Conservation (phyloP, 2,888 invertebrate species). For the Clusia tigrina region DNA sequence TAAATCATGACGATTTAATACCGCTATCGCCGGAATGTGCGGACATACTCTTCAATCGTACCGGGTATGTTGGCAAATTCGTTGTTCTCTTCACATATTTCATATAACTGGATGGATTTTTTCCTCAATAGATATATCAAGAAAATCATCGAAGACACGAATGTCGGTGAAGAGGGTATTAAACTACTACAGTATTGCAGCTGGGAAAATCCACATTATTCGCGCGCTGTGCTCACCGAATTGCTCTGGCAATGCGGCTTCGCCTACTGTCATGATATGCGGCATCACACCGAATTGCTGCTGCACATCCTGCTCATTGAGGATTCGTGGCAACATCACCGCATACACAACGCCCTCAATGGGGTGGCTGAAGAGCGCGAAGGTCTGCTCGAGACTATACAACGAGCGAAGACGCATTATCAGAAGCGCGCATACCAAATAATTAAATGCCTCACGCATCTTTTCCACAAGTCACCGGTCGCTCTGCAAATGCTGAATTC, state of each 20-base stretch:
- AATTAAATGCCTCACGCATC: constrained; percentile 91
- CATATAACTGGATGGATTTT: neutral
- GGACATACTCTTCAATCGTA: constrained; percentile 83
- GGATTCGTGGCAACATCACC: constrained; percentile 95
- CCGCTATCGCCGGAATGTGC: constrained; percentile 77
- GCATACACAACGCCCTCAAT: constrained; percentile 92
- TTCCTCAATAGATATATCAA: constrained; percentile 78
- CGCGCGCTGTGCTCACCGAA: constrained; percentile 87
- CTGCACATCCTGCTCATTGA: constrained; percentile 87
- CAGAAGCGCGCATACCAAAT: constrained; percentile 97
- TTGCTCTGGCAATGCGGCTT: constrained; percentile 87
- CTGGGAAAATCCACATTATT: constrained; percentile 97
- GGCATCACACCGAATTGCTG: constrained; percentile 90
- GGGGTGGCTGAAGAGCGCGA: constrained; percentile 86
- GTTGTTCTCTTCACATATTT: neutral
- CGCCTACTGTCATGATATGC: constrained; percentile 92
- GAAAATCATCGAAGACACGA: constrained; percentile 93
- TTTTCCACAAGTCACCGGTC: constrained; percentile 85
- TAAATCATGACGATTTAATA: constrained; percentile 68
- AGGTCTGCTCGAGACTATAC: constrained; percentile 91
- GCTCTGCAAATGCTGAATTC: constrained; percentile 82
- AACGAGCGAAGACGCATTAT: constrained; percentile 91
- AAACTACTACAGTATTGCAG: constrained; percentile 91
- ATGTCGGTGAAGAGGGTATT: constrained; percentile 89
- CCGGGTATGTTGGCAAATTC: constrained; percentile 68